phyloP scores from a whole-genome alignment of 2,113 vertebrate species.

The Percina caprodes region DNA sequence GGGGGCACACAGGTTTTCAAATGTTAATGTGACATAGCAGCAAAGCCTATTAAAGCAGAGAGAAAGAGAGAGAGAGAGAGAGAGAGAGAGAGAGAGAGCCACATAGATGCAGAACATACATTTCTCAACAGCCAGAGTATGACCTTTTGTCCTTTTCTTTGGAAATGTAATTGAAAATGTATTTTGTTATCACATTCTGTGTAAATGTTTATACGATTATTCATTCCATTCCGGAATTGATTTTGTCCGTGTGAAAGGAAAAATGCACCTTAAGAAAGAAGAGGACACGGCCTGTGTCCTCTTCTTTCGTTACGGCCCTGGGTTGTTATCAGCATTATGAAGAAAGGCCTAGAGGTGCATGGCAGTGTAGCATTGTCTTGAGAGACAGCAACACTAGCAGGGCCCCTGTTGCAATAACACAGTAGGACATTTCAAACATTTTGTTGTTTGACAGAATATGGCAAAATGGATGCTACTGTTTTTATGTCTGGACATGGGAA shows the following conservation, averaged over 20 bases:
- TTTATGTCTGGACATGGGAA: background rate
- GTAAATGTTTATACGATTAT: background rate
- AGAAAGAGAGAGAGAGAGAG: background rate
- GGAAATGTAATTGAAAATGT: conserved; percentile 1
- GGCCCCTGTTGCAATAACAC: conserved; percentile 5
- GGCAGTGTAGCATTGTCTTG: background rate
- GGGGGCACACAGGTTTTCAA: conserved; percentile 57
- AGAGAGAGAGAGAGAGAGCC: background rate
- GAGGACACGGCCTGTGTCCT: background rate
- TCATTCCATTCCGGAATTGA: conserved; percentile 11
- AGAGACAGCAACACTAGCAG: conserved; percentile 18
- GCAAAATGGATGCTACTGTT: background rate
- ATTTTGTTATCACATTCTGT: conserved; percentile 1
- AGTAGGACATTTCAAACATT: conserved; percentile 20
- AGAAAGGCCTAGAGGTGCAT: conserved; percentile 8
- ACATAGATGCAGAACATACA: background rate
- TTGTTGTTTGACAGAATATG: background rate
- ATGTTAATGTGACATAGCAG: conserved; percentile 70
- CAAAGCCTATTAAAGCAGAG: conserved; percentile 54
- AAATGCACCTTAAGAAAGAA: background rate
- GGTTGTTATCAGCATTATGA: conserved; percentile 14
- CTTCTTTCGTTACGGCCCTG: background rate
- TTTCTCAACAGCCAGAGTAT: conserved; percentile 5
- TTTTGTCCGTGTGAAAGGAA: background rate
- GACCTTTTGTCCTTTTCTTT: conserved; percentile 2